Conservation (phyloP, 2,797 vertebrate species). For the Coregonus suidteri region DNA sequence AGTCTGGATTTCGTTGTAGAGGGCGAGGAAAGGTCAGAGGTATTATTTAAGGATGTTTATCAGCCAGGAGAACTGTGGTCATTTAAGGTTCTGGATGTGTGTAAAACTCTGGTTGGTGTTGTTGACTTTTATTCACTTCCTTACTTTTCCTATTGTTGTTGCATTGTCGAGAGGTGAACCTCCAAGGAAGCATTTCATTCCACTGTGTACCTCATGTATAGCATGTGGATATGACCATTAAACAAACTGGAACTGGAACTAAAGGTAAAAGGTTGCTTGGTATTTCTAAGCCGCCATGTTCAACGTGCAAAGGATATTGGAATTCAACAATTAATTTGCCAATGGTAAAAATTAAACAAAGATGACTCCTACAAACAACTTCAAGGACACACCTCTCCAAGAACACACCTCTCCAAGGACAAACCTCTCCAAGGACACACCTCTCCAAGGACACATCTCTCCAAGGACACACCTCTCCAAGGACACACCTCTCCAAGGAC, state of each 20-base stretch:
- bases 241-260: background rate
- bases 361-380: background rate
- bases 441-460: background rate
- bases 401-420: too few relatives aligned
- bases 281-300: background rate
- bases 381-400: background rate
- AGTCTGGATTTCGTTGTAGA: constrained; percentile 1
- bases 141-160: too few relatives aligned
- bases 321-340: background rate
- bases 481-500: background rate
- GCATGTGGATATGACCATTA: too few relatives aligned
- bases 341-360: background rate
- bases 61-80: constrained; percentile 11
- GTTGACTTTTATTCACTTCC: background rate
- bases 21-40: background rate
- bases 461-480: background rate
- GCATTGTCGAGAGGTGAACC: too few relatives aligned
- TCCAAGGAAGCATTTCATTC: too few relatives aligned
- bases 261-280: background rate
- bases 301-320: background rate
- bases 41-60: background rate
- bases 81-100: background rate
- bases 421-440: too few relatives aligned
- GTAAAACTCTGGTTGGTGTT: background rate
- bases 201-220: too few relatives aligned